Evolutionary conservation across 2,797 vertebrate genomes (phyloP), one percentile per base, ranked within the genome.

Genomic region (Melanotaenia maccullochi): DNA sequence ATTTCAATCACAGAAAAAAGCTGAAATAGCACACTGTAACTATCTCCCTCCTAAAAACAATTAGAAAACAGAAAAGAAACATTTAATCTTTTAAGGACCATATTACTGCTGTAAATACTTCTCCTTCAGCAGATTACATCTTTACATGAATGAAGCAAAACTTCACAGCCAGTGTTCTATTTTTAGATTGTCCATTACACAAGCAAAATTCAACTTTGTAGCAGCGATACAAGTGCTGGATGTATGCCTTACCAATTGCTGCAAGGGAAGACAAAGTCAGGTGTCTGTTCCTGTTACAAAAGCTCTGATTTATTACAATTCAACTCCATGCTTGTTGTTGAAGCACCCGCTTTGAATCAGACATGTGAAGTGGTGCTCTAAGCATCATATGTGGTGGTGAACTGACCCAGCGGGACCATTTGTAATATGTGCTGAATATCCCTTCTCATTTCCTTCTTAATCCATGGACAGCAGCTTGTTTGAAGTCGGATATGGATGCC

Each of bases 301-400:
- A 65, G 72, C 68, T 64, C 44, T 59, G 60, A 42, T 81, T 83
- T 78, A 82, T 87, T 81, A 40, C 69, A 68, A 70, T 85, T 83
- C 83, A 78, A 73, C 38, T 33, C 60, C 55, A 51, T 36, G 69
- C 84, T 78, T 68, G 64, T 76, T 70, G 72, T 71, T 60, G 66
- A 71, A 87, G 86, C 79, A 71, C 79, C 76, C 70, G 78, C 82
- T 78, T 60, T 59, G 71, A 83, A 76, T 76, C 84, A 75, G 77
- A 77, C 82, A 38, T 52, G 65, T 83, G 71, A 83, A 88, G 85
- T 78, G 87, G 78, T 75, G 58, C 80, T 89, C 51, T 65, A 71
- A 79, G 81, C 73, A 68, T 81, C 81, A 65, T 75, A 72, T 63
- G 67, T 65, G 74, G 63, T 60, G 66, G 16, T 52, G 76, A 78